Evolutionary conservation across 2,113 vertebrate genomes (phyloP).

Genomic region (Zosterops borbonicus): DNA sequence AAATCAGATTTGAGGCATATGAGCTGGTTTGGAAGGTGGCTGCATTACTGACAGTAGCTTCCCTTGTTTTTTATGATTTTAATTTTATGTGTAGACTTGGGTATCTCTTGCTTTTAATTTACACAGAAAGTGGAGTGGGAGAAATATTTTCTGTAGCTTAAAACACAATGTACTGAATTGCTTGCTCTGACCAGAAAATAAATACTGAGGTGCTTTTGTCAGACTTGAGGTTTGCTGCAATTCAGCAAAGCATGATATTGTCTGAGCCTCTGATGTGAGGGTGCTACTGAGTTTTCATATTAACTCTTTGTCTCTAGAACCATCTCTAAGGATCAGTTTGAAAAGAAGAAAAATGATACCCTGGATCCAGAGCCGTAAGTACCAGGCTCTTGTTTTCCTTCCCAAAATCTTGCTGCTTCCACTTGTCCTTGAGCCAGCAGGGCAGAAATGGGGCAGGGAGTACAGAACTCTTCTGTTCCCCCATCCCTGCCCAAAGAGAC

Average conservation of each 20-base stretch:
- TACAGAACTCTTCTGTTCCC: background rate
- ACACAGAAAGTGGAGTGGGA: background rate
- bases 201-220: background rate
- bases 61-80: background rate
- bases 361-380: slow-evolving; percentile 99
- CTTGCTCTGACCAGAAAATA: background rate
- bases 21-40: background rate
- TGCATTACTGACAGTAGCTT: background rate
- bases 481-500: background rate
- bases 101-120: background rate
- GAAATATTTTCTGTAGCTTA: background rate
- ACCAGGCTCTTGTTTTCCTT: background rate
- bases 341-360: slow-evolving; percentile 98
- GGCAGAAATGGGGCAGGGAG: background rate
- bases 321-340: slow-evolving; percentile 99
- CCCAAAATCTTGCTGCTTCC: background rate
- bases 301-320: slow-evolving; percentile 78
- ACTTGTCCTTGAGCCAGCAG: background rate
- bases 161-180: background rate
- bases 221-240: background rate
- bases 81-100: background rate
- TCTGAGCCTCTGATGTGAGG: background rate
- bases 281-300: slow-evolving; percentile 40
- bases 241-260: slow-evolving; percentile 7
- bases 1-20: background rate